A percentile compares a stretch with the other conserved stretches of the same genome.
These are phyloP conservation scores for Poecilia gillii DNA, from an alignment of 2,797 vertebrate genomes.

Conservation along the genomic window DNA sequence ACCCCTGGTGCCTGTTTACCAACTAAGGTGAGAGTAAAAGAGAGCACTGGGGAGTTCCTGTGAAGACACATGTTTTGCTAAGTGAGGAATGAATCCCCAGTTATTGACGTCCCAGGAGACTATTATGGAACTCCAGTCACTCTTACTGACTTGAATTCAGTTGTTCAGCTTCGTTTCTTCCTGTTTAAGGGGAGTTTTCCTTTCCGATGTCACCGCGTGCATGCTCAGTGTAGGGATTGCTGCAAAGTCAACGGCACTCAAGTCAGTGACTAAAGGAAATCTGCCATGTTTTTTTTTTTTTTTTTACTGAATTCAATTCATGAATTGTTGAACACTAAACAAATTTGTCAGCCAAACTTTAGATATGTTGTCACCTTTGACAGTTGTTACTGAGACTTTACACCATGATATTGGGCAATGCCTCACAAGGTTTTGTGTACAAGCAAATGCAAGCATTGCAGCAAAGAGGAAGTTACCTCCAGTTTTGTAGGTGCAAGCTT, in stretches of 20 bases:
- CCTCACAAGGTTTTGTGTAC: too few species aligned
- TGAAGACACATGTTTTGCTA: not conserved
- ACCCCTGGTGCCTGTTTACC: constrained; percentile 28
- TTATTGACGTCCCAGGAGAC: not conserved
- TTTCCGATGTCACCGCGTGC: not conserved
- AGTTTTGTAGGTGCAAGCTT: not conserved
- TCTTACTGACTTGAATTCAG: not conserved
- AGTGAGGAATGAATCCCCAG: not conserved
- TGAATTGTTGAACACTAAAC: too few species aligned
- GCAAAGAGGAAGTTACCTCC: not conserved
- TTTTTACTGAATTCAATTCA: too few species aligned
- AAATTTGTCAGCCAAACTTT: too few species aligned
- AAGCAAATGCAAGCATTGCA: not conserved
- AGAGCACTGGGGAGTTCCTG: constrained; percentile 19
- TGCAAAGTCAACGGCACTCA: not conserved
- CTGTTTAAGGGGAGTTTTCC: not conserved
- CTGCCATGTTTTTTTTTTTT: too few species aligned
- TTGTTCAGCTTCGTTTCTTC: not conserved
- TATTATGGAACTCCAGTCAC: not conserved
- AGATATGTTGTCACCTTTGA: too few species aligned
- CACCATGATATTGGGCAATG: too few species aligned
- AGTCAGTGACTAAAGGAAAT: not conserved
- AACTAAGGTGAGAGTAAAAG: constrained; percentile 45
- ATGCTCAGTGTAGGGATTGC: not conserved
- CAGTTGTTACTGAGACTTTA: too few species aligned